Evolutionary conservation across 2,888 invertebrate species (phyloP).

Genomic region (Xestia rhomboidea): DNA sequence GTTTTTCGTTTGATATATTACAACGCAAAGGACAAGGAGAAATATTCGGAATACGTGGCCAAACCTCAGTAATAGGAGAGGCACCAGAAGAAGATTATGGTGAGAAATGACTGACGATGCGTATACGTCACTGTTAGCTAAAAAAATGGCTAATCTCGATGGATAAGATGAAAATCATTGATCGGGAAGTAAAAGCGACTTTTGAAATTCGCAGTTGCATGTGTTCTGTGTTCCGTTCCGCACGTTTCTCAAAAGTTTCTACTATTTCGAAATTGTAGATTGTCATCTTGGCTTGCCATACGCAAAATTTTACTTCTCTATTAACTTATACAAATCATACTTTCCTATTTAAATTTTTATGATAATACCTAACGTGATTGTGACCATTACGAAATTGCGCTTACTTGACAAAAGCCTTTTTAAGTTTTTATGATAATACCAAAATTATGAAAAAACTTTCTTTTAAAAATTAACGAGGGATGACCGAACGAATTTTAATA

Average conservation of each 20-base stretch:
- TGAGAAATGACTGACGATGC: neutral
- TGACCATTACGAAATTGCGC: conserved; percentile 35
- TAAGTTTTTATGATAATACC: conserved; percentile 27
- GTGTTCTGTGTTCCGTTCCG: neutral
- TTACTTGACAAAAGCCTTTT: conserved; percentile 30
- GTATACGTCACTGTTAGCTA: neutral
- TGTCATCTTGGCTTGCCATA: conserved; percentile 25
- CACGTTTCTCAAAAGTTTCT: conserved; percentile 34
- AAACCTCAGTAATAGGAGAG: no score
- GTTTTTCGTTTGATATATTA: neutral
- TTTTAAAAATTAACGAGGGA: conserved; percentile 55
- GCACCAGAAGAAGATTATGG: neutral
- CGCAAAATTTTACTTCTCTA: conserved; percentile 23
- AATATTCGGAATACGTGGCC: neutral
- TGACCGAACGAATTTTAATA: conserved; percentile 54
- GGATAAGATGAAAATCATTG: neutral
- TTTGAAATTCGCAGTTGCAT: conserved; percentile 1
- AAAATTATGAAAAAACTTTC: conserved; percentile 43
- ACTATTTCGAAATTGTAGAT: conserved; percentile 32
- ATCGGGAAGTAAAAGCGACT: neutral
- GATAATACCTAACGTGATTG: conserved; percentile 32
- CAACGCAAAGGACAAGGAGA: neutral
- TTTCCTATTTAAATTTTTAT: conserved; percentile 40
- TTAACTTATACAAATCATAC: conserved; percentile 23
- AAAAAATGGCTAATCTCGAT: no score